Conservation (phyloP, 2,888 invertebrate genomes). For the Orthosia gothica region DNA sequence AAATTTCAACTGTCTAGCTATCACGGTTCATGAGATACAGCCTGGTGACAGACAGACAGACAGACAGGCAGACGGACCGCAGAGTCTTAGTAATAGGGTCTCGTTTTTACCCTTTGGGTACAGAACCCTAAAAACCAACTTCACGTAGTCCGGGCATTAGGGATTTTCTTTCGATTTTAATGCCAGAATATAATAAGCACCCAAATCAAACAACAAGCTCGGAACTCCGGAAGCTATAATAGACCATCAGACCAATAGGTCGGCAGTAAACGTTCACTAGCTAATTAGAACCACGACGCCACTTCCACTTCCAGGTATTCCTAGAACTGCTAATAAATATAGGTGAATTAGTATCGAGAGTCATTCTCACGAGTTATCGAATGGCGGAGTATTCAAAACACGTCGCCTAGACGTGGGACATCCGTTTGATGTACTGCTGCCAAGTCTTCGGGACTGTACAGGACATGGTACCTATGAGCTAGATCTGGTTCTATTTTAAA, state of each 20-base stretch:
- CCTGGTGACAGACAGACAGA: too few species aligned
- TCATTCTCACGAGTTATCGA: slow-evolving; percentile 74
- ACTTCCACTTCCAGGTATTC: slow-evolving; percentile 47
- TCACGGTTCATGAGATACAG: too few species aligned
- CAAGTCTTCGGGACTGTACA: slow-evolving; percentile 37
- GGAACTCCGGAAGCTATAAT: background rate
- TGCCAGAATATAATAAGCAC: background rate
- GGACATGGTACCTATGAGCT: slow-evolving; percentile 42
- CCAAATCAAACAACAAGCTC: background rate
- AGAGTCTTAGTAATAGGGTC: too few species aligned
- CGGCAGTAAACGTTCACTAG: slow-evolving; percentile 9
- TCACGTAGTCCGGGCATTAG: background rate
- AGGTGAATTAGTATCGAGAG: slow-evolving; percentile 65
- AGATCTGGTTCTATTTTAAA: background rate
- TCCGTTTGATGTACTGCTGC: slow-evolving; percentile 69
- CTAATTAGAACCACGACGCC: slow-evolving; percentile 43
- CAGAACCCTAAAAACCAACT: too few species aligned
- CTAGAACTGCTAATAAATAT: slow-evolving; percentile 57
- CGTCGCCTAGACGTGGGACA: slow-evolving; percentile 73
- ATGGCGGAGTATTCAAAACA: slow-evolving; percentile 69
- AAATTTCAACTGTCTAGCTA: too few species aligned
- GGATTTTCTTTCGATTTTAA: background rate
- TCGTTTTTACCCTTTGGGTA: too few species aligned
- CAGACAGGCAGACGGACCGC: too few species aligned
- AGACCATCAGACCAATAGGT: slow-evolving; percentile 24